A percentile compares a stretch with the other conserved stretches of the same genome.
Evolutionary conservation across 92 coral and sea anemone genomes (phyloP).

Genomic region (Meandrina meandrites): DNA sequence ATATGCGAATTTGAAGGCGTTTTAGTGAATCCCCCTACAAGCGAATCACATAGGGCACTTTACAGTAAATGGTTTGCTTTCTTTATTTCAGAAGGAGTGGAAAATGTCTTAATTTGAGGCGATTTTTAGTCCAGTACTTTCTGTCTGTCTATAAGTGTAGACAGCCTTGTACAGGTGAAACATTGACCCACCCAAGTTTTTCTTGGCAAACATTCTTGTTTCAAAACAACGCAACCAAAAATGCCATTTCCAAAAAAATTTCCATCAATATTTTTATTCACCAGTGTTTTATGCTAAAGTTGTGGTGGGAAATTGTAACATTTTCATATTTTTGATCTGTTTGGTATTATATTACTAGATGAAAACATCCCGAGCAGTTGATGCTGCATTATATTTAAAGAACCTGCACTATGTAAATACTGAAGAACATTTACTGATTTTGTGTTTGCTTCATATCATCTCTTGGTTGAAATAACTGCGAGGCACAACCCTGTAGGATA

Average conservation of each 20-base stretch:
- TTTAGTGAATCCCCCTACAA: conserved; percentile 34
- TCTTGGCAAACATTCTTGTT: conserved; percentile 26
- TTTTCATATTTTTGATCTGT: not conserved
- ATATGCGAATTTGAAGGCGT: conserved; percentile 40
- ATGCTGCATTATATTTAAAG: conserved; percentile 4
- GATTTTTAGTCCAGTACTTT: not conserved
- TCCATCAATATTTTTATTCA: not conserved
- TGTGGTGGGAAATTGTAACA: not conserved
- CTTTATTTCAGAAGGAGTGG: conserved; percentile 5
- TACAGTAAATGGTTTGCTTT: not conserved
- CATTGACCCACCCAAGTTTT: conserved; percentile 29
- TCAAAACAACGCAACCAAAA: not conserved
- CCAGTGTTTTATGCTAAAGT: too few relatives aligned
- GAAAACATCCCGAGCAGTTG: conserved; percentile 12
- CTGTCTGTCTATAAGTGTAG: not conserved
- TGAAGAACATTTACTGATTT: conserved; percentile 11
- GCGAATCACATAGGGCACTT: conserved; percentile 17
- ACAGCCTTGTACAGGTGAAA: conserved; percentile 32
- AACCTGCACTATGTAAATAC: conserved; percentile 21
- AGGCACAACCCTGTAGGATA: not conserved
- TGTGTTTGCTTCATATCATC: not conserved
- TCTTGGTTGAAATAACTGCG: conserved; percentile 6
- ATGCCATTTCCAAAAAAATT: not conserved
- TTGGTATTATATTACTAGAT: not conserved
- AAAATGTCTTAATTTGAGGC: conserved; percentile 11